Conservation (phyloP, 2,797 vertebrate genomes). For the Urocyon cinereoargenteus region DNA sequence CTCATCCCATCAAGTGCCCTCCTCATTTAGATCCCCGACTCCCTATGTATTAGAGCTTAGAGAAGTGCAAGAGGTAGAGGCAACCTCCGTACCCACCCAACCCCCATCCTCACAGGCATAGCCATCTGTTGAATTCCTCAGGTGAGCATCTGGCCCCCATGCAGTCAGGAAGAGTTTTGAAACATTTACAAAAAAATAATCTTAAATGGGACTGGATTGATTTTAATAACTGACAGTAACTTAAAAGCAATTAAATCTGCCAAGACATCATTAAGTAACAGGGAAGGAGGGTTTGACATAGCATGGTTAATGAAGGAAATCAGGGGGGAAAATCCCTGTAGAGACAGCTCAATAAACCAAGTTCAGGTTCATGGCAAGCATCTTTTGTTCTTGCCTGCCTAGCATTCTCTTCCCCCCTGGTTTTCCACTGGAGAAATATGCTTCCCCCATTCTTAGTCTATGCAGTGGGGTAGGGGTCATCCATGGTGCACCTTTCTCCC, state of each 20-base stretch:
- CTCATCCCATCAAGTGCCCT: no score
- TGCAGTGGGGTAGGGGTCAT: background rate
- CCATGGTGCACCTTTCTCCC: background rate
- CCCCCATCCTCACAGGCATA: rapidly evolving
- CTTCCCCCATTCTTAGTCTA: background rate
- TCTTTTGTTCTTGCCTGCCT: background rate
- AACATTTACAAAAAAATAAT: background rate
- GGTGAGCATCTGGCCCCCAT: background rate
- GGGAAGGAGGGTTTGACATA: background rate
- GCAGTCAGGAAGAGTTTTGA: background rate
- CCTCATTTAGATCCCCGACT: no score
- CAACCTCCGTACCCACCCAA: rapidly evolving
- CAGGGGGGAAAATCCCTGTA: rapidly evolving
- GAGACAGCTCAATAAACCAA: background rate
- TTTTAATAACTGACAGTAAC: background rate
- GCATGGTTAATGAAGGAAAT: background rate
- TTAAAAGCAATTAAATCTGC: conserved; percentile 26
- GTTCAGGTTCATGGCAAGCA: background rate
- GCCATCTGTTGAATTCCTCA: background rate
- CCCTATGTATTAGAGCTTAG: background rate
- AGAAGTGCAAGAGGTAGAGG: background rate
- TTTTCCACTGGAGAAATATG: background rate
- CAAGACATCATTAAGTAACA: background rate
- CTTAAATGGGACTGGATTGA: background rate
- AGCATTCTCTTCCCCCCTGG: background rate